Evolutionary conservation across 2,797 vertebrate genomes (phyloP), one percentile per base, ranked within the genome.

Genomic region (Gymnothorax javanicus): DNA sequence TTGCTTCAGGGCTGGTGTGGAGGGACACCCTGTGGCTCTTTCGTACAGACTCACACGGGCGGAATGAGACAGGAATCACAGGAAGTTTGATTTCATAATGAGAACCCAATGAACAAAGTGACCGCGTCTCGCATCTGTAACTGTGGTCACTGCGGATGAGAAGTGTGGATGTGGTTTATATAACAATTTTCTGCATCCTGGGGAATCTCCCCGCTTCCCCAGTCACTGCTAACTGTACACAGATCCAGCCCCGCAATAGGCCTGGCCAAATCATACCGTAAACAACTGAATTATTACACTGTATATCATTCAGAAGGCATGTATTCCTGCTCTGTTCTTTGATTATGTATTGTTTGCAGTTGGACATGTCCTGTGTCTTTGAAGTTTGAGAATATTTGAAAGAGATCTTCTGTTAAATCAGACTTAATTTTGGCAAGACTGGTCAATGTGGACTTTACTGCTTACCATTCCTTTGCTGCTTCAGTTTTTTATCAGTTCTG

Each of bases 21-120:
- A 57, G 82, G 33, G 82, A 23, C 52, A 33, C 69, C 13, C 64
- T 67, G 23, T 25, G 67, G 92, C 94, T 91, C 95, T 96, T 94
- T 94, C 89, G 92, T 95, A 93, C 27, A 88, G 85, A 82, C 62
- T 33, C 27, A 60, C 54, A 20, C 57, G 52, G 91, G 86, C 57
- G 43, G 95, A 95, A 96, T 95, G 94, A 96, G 96, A 96, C 96
- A 95, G 94, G 92, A 94, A 97, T 94, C 95, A 96, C 89, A 91
- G 13, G 83, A 87, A 87, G 94, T 93, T 93, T 95, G 90, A 92
- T 94, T 95, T 94, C 93, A 95, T 97, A 97, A 97, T 96, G 95
- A 97, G 95, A 97, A 97, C 95, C 97, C 95, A 96, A 97, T 97
- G 96, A 95, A 94, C 91, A 93, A 94, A 77, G 94, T 92, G 94